Evolutionary conservation across 2,113 vertebrate species (phyloP).

Genomic region (Oreocharis arfaki): DNA sequence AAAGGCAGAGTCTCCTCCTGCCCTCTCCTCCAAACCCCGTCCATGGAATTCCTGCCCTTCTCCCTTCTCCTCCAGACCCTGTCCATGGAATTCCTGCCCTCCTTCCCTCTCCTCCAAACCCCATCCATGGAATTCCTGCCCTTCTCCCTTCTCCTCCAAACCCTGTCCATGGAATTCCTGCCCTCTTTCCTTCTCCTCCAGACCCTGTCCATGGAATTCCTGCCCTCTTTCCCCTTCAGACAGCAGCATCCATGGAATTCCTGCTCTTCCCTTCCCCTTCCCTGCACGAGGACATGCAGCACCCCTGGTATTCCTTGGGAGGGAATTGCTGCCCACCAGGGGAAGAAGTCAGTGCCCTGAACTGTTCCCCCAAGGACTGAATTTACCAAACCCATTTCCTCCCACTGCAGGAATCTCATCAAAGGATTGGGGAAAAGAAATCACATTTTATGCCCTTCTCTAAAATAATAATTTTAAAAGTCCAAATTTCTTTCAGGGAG

Average conservation of each 20-base stretch:
- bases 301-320: not conserved
- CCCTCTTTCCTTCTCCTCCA: not conserved
- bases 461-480: fast-evolving
- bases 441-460: not conserved
- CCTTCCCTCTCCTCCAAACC: not conserved
- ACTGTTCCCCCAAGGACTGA: not conserved
- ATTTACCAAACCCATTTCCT: not conserved
- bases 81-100: not conserved
- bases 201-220: not conserved
- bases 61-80: not conserved
- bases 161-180: not conserved
- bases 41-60: not conserved
- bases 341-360: not conserved
- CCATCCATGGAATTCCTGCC: not conserved
- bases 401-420: not conserved
- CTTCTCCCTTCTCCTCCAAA: not conserved
- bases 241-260: not conserved
- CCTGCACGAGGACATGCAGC: not conserved
- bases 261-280: not conserved
- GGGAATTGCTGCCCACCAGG: not conserved
- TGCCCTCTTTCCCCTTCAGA: not conserved
- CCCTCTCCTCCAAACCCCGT: not conserved
- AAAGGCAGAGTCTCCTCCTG: not conserved
- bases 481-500: not conserved
- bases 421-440: not conserved